phyloP scores from a whole-genome alignment of 2,888 invertebrate genomes.

The Tuta absoluta region DNA sequence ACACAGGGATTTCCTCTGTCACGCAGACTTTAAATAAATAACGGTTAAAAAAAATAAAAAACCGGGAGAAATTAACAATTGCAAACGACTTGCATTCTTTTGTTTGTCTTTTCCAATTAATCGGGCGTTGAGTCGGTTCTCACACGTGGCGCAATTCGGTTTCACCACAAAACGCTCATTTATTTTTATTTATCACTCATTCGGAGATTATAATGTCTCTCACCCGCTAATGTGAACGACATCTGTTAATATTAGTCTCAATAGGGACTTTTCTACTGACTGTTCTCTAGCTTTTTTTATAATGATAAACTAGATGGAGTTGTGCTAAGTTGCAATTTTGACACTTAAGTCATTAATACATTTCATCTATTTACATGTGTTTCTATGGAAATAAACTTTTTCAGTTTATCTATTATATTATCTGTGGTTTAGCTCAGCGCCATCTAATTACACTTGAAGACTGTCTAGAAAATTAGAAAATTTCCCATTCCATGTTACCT shows the following conservation, averaged over 20 bases:
- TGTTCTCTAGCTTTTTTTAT: too few relatives aligned
- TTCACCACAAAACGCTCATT: neutral
- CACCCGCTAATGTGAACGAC: neutral
- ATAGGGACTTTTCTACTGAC: too few relatives aligned
- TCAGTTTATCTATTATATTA: too few relatives aligned
- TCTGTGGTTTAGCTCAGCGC: too few relatives aligned
- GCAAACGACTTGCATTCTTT: conserved; percentile 32
- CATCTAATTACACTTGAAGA: too few relatives aligned
- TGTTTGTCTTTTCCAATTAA: conserved; percentile 3
- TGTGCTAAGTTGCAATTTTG: too few relatives aligned
- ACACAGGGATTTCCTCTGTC: conserved; percentile 68
- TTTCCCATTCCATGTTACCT: too few relatives aligned
- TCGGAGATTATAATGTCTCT: neutral
- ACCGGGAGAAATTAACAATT: conserved; percentile 50
- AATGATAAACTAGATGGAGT: too few relatives aligned
- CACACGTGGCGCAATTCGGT: neutral
- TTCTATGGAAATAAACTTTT: too few relatives aligned
- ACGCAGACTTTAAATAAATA: conserved; percentile 63
- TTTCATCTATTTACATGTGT: too few relatives aligned
- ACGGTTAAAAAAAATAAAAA: conserved; percentile 46
- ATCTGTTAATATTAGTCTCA: conserved; percentile 1
- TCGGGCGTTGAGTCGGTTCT: neutral
- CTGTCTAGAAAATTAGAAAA: too few relatives aligned
- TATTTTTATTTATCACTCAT: neutral
- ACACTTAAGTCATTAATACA: too few relatives aligned